These are phyloP conservation scores for Fistularia tabacaria DNA, from an alignment of 2,797 vertebrate genomes.

Conservation along the genomic window DNA sequence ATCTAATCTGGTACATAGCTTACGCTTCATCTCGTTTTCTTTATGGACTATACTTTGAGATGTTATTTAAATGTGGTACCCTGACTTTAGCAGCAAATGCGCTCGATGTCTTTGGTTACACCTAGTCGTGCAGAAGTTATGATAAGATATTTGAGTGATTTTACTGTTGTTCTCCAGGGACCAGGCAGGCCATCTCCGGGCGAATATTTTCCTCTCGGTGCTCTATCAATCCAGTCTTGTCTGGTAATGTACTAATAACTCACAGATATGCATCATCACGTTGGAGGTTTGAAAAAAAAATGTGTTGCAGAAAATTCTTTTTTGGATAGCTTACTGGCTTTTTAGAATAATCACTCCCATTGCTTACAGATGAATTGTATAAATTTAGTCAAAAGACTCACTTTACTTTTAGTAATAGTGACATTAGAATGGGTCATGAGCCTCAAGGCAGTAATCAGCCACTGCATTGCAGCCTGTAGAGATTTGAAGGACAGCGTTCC, in stretches of 20 bases:
- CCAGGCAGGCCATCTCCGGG: too few relatives aligned
- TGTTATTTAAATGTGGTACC: too few relatives aligned
- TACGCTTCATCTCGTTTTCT: too few relatives aligned
- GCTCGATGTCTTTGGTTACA: too few relatives aligned
- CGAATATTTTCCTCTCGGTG: constrained; percentile 1
- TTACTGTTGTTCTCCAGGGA: too few relatives aligned
- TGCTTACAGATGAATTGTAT: constrained; percentile 60
- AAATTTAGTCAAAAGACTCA: constrained; percentile 45
- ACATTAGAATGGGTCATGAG: constrained; percentile 37
- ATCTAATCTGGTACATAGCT: too few relatives aligned
- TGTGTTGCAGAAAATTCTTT: constrained; percentile 44
- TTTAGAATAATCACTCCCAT: constrained; percentile 63
- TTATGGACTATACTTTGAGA: too few relatives aligned
- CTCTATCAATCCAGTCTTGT: constrained; percentile 32
- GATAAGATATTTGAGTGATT: too few relatives aligned
- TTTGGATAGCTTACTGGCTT: constrained; percentile 48
- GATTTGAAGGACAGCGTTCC: constrained; percentile 19
- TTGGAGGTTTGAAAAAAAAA: constrained; percentile 29
- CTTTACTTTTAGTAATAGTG: constrained; percentile 45
- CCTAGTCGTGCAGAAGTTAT: too few relatives aligned
- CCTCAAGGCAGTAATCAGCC: constrained; percentile 24
- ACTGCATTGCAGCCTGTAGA: constrained; percentile 5
- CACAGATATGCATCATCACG: constrained; percentile 59
- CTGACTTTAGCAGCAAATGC: too few relatives aligned
- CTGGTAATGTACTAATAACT: constrained; percentile 45